phyloP scores from a whole-genome alignment of 2,113 vertebrate species.

The Smithornis capensis region DNA sequence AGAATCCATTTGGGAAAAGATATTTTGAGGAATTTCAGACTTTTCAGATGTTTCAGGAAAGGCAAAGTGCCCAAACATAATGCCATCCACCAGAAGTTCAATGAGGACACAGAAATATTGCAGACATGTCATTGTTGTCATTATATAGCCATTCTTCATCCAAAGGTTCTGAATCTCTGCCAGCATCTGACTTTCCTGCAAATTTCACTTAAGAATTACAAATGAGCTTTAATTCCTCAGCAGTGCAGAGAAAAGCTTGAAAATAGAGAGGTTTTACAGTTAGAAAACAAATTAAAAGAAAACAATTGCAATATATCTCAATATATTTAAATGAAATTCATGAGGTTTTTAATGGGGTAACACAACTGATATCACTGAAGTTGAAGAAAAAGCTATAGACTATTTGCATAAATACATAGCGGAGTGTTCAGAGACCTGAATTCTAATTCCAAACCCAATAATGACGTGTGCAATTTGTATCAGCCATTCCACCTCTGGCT shows the following conservation, averaged over 20 bases:
- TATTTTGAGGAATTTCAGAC: neutral
- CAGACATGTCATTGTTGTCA: neutral
- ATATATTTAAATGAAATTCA: neutral
- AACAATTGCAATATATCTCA: neutral
- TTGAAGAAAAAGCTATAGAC: neutral
- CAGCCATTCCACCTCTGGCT: slow-evolving; percentile 42
- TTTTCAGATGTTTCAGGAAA: neutral
- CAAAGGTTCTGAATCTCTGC: neutral
- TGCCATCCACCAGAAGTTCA: neutral
- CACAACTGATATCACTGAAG: neutral
- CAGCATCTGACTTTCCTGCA: neutral
- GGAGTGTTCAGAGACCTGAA: slow-evolving; percentile 7
- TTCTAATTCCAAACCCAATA: slow-evolving; percentile 11
- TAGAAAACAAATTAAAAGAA: neutral
- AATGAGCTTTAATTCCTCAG: neutral
- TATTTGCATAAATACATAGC: neutral
- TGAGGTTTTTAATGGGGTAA: neutral
- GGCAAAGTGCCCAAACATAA: neutral
- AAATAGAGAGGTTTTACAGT: neutral
- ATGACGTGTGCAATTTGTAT: neutral
- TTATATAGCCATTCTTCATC: neutral
- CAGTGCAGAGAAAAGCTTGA: neutral
- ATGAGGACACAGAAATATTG: neutral
- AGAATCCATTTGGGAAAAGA: neutral
- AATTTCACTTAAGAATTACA: neutral